Evolutionary conservation across 2,113 vertebrate genomes (phyloP).

Genomic region (Chloebia gouldiae): DNA sequence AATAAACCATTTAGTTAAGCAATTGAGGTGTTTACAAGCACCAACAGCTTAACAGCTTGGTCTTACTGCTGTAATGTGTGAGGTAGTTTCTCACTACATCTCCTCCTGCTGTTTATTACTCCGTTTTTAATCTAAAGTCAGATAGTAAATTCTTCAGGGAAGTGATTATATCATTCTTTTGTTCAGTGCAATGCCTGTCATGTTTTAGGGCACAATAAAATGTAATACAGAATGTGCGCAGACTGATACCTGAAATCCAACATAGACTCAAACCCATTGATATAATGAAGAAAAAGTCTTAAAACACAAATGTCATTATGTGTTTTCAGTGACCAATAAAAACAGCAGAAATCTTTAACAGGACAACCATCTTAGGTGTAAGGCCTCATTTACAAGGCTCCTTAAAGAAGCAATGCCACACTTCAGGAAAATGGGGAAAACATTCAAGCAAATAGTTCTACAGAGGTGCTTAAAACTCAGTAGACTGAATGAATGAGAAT

Average conservation of each 20-base stretch:
- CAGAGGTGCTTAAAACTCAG: conserved; percentile 36
- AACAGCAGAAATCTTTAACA: background rate
- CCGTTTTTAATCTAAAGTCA: conserved; percentile 39
- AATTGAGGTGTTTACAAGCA: conserved; percentile 44
- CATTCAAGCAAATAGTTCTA: background rate
- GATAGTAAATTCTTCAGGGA: conserved; percentile 15
- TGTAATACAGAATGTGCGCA: background rate
- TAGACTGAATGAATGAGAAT: background rate
- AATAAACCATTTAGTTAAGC: conserved; percentile 52
- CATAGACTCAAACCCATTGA: background rate
- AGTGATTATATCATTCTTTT: conserved; percentile 1
- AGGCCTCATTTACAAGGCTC: conserved; percentile 27
- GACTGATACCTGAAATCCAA: background rate
- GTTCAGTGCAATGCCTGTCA: background rate
- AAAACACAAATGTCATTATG: background rate
- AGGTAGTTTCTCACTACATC: conserved; percentile 27
- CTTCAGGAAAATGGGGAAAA: background rate
- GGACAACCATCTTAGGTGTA: background rate
- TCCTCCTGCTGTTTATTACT: conserved; percentile 59
- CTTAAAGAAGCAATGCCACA: conserved; percentile 1
- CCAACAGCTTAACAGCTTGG: conserved; percentile 49
- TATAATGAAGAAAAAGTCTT: background rate
- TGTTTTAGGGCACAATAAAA: background rate
- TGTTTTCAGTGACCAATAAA: conserved; percentile 12
- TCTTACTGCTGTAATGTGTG: background rate